A percentile compares a stretch with the other conserved stretches of the same genome.
Conservation (phyloP, 2,113 vertebrate species). For the Zosterops hypoxanthus region DNA sequence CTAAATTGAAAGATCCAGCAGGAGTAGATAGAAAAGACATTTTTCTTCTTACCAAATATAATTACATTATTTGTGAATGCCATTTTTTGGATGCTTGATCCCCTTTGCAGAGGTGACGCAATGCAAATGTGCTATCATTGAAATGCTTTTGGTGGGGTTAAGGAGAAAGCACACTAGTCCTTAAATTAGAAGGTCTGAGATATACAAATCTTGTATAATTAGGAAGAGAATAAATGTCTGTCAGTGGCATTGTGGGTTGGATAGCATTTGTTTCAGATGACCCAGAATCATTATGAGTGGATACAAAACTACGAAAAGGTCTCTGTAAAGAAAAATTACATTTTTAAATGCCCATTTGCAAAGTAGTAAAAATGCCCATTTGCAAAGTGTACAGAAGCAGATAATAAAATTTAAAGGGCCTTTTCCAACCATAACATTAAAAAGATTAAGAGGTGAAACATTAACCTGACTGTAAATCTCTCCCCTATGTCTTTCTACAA, state of each 20-base stretch:
- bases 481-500: neutral
- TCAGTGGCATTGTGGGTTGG: neutral
- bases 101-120: neutral
- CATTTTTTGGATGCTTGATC: neutral
- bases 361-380: neutral
- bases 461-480: neutral
- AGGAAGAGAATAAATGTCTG: neutral
- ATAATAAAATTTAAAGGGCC: constrained; percentile 27
- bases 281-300: neutral
- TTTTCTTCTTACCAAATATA: neutral
- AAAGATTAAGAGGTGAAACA: constrained; percentile 24
- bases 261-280: neutral
- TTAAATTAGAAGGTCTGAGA: neutral
- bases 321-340: neutral
- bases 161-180: neutral
- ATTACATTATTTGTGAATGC: neutral
- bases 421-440: neutral
- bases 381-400: neutral
- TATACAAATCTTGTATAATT: neutral
- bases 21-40: neutral
- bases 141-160: neutral
- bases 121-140: neutral
- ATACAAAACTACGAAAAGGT: neutral
- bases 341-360: constrained; percentile 3
- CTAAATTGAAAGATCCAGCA: neutral